These are phyloP conservation scores for Ctenosaura bakeri DNA, from an alignment of 2,797 vertebrate species.

Conservation along the genomic window DNA sequence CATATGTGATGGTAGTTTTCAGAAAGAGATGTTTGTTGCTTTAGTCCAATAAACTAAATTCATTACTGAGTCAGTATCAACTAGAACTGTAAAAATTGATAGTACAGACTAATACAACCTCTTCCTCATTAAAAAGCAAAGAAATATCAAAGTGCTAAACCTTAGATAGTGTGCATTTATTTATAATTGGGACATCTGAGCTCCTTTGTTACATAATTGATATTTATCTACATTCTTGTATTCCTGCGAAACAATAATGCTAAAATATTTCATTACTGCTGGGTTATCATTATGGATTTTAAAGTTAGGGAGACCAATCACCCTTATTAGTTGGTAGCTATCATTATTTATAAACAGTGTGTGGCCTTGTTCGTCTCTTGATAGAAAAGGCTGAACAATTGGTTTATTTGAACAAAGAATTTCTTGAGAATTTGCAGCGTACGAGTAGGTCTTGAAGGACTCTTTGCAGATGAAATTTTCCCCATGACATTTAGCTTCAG, in stretches of 20 bases:
- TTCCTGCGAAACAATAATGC: slow-evolving; percentile 8
- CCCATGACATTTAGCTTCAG: background rate
- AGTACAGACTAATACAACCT: background rate
- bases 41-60: slow-evolving; percentile 40
- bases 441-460: too few relatives aligned
- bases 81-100: background rate
- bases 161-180: background rate
- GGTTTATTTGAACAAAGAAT: too few relatives aligned
- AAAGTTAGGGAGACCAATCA: too few relatives aligned
- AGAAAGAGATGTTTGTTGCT: slow-evolving; percentile 1
- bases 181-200: rapidly evolving
- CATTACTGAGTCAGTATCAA: slow-evolving; percentile 20
- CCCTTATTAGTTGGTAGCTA: too few relatives aligned
- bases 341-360: too few relatives aligned
- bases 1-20: background rate
- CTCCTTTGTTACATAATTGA: background rate
- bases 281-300: too few relatives aligned
- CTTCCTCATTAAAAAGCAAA: background rate
- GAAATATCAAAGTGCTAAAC: background rate
- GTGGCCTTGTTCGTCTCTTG: too few relatives aligned
- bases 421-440: too few relatives aligned
- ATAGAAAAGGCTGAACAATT: too few relatives aligned
- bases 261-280: background rate
- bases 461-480: too few relatives aligned
- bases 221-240: background rate